Base-by-base conservation (phyloP, 2,797 vertebrate genomes). In the Siniperca scherzeri region DNA sequence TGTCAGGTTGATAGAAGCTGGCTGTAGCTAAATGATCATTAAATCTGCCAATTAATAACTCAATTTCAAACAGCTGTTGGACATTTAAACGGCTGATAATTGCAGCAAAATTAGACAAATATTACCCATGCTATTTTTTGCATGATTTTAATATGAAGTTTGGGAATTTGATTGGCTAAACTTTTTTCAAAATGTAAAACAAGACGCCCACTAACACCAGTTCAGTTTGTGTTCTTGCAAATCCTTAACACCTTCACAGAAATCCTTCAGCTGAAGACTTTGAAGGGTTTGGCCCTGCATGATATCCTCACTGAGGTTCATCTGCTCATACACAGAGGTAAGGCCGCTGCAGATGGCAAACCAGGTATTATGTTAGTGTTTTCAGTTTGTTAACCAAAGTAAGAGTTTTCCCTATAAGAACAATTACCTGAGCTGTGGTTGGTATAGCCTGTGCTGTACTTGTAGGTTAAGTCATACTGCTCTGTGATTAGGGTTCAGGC, bases 221-320 rank as follows among this genome's bases (percentile, higher is more conserved):
- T 52, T 61, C 44, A 52, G 53, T 48, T 73, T 52, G 44, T 62
- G 57, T 56, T 69, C 7, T 46, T 74, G 25, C 10, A 21, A 0
- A 25, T 73, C 91, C 73, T 93, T 87, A 86, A 90, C 84, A 1
- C 11, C n/a, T 3, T 36, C 12, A 59, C 89, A 99, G 99, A 97
- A 90, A 98, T 99, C 85, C 95, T 93, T 5, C 93, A 97, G 89
- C 93, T 99, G 90, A 99, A 99, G 89, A 98, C 97, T 0, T 84
- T 99, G 86, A 99, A 99, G 91, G 99, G 99, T 56, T 85, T 99
- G 94, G 98, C 98, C 0, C 88, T 99, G 71, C 96, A 99, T 0
- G 98, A 99, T 76, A 98, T 99, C 88, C 96, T 99, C 85, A 98
- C 98, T 0, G 98, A 99, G 90, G 93, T 99, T 64, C 98, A 99